These are phyloP conservation scores for Leucosticte australis DNA, from an alignment of 2,113 vertebrate genomes.

Conservation along the genomic window DNA sequence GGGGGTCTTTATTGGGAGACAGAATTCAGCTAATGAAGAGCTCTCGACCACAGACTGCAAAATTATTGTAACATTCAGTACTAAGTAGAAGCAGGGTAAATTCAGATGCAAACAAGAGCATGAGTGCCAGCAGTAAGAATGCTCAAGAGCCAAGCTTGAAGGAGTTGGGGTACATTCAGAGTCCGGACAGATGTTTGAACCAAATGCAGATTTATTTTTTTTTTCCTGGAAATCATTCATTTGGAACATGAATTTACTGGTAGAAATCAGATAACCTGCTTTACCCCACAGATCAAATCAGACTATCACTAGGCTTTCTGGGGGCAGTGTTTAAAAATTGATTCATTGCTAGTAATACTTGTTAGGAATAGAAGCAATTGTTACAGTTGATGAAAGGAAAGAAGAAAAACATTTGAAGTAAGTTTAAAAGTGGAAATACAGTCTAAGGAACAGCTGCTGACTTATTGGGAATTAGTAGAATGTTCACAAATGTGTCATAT, in stretches of 20 bases:
- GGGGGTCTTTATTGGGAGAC: neutral
- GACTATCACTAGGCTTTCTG: neutral
- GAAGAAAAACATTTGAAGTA: neutral
- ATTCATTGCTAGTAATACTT: neutral
- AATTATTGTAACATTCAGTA: neutral
- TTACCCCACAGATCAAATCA: neutral
- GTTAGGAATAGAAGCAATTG: neutral
- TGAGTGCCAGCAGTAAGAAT: neutral
- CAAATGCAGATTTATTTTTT: neutral
- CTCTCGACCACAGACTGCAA: neutral
- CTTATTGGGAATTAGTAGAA: neutral
- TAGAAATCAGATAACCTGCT: neutral
- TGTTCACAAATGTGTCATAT: neutral
- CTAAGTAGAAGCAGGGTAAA: neutral
- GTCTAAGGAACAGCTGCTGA: neutral
- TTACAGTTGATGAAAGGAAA: neutral
- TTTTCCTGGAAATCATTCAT: neutral
- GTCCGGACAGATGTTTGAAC: neutral
- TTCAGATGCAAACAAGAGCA: neutral
- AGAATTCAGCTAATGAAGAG: neutral
- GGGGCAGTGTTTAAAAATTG: neutral
- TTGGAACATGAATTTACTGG: neutral
- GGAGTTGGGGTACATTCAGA: neutral
- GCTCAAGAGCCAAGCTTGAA: neutral
- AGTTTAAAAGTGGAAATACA: neutral